Base-by-base conservation (phyloP, 2,888 invertebrate species). In the Drosophila bunnanda region DNA sequence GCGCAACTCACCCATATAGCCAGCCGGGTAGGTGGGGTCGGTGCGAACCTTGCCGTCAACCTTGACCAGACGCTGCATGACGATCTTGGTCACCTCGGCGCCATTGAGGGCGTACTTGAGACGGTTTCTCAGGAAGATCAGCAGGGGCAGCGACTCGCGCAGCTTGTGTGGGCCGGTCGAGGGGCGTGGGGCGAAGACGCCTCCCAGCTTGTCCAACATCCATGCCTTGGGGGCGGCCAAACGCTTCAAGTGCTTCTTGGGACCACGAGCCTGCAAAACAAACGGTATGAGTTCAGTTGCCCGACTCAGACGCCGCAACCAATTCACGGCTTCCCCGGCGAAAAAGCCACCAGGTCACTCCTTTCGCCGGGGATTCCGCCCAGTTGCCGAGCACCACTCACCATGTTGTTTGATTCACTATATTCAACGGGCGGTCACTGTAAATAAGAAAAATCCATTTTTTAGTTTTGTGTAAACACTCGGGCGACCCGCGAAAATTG, bases 201-300 rank as follows among this genome's bases (percentile, higher is more conserved):
- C 99, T 79, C 98, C 98, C 90, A 99, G 94, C 94, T 99, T 99
- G 95, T 99, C 99, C 95, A 99, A 95, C 99, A 99, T 99, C 99
- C 99, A 99, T 96, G 99, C 98, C 94, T 98, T 99, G 13, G 99
- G 99, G 71, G 99, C 99, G 93, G 97, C 96, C 91, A 99, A 95
- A 93, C 99, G 98, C 96, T 99, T 99, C 95, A 99, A 95, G 94
- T 99, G 99, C 94, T 99, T 99, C 93, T 98, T 99, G 52, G 98
- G 99, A 93, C 99, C 99, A 93, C 99, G 97, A 93, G 97, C 98
- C 98, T 97, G 92, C 20, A 93, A 93, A 58, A 53, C 10, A 41
- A n/a, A 28, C 0, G 38, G 22, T 28, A 52, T 30, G n/a, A 43
- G 34, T n/a, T 20, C 9, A 17, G 5, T 22, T 8, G 8, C 17